A percentile compares a stretch with the other conserved stretches of the same genome.
These are phyloP conservation scores for Eupeodes latifasciatus DNA, from an alignment of 2,888 invertebrate species.

Conservation along the genomic window DNA sequence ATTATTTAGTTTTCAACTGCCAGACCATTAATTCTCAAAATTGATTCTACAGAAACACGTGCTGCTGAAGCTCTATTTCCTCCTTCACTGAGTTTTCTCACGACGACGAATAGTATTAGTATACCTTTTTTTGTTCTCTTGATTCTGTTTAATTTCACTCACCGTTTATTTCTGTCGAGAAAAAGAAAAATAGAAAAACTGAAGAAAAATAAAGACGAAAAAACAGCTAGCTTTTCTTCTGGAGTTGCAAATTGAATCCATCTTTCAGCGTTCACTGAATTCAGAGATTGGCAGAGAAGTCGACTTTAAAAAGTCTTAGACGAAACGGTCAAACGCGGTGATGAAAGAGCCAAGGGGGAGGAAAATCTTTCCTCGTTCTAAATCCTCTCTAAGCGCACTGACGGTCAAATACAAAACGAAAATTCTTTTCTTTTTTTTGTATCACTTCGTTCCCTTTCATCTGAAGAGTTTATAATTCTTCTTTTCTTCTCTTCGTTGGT, in stretches of 20 bases:
- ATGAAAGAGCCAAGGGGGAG: no score
- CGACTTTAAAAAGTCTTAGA: not conserved
- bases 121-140: constrained; percentile 7
- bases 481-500: not conserved
- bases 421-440: constrained; percentile 17
- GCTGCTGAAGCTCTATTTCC: constrained; percentile 19
- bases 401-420: not conserved
- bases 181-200: constrained; percentile 2
- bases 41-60: constrained; percentile 39
- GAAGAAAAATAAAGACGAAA: not conserved
- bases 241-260: constrained; percentile 68
- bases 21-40: constrained; percentile 48
- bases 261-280: constrained; percentile 56
- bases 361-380: constrained; percentile 6
- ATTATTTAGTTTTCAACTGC: constrained; percentile 37
- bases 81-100: not conserved
- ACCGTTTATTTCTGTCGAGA: constrained; percentile 1
- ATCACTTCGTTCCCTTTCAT: constrained; percentile 10
- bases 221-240: constrained; percentile 34
- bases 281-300: not conserved
- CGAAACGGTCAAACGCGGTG: constrained; percentile 15
- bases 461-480: constrained; percentile 15
- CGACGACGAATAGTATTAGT: constrained; percentile 14
- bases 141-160: constrained; percentile 19
- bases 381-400: not conserved